Evolutionary conservation across 2,797 vertebrate genomes (phyloP).

Genomic region (Thunnus albacares): DNA sequence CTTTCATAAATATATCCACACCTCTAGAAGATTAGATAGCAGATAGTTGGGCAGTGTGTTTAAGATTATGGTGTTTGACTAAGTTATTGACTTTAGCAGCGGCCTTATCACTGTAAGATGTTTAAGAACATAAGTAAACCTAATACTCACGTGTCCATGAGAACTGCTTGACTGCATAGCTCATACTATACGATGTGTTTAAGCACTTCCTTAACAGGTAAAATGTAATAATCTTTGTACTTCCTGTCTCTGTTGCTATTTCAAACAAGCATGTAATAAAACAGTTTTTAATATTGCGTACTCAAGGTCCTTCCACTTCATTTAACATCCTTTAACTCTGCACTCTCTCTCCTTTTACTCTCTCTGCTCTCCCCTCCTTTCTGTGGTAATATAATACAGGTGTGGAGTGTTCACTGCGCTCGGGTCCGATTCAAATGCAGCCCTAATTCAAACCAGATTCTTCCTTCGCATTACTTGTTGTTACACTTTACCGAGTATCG

Average conservation of each 20-base stretch:
- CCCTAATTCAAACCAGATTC: constrained; percentile 82
- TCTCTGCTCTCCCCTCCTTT: constrained; percentile 36
- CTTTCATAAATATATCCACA: constrained; percentile 53
- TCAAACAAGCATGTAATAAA: constrained; percentile 73
- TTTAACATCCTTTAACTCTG: constrained; percentile 67
- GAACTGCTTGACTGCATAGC: constrained; percentile 25
- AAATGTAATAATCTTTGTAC: constrained; percentile 63
- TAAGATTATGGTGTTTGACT: constrained; percentile 63
- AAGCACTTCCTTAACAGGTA: constrained; percentile 50
- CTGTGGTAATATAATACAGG: constrained; percentile 83
- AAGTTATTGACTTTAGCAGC: constrained; percentile 58
- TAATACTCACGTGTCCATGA: constrained; percentile 37
- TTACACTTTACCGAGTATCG: constrained; percentile 82
- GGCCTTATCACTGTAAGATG: constrained; percentile 43
- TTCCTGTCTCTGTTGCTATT: constrained; percentile 58
- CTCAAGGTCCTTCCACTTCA: constrained; percentile 66
- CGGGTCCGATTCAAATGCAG: constrained; percentile 61
- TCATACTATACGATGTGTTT: constrained; percentile 18
- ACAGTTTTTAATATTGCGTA: constrained; percentile 63
- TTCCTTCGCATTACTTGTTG: constrained; percentile 75
- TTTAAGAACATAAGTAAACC: constrained; percentile 56
- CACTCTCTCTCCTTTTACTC: constrained; percentile 40
- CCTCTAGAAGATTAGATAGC: constrained; percentile 43
- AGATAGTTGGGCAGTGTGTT: constrained; percentile 37
- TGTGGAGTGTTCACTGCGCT: constrained; percentile 66